Percentiles rank a stretch among this genome's conserved stretches.
Conservation (phyloP, 2,113 vertebrate species). For the Nycticryphes semicollaris region DNA sequence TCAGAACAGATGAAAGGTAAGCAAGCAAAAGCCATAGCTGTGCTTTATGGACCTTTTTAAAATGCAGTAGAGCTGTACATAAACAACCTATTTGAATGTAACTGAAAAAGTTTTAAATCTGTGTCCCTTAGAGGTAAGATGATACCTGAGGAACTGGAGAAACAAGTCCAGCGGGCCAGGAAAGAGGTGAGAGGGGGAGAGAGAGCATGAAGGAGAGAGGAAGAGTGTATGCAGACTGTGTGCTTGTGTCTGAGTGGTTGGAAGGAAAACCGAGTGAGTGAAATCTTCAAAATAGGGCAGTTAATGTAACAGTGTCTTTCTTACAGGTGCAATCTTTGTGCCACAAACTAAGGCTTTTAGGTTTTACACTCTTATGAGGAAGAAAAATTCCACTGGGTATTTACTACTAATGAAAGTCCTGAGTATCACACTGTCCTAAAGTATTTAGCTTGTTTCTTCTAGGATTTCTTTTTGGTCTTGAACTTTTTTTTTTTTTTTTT, state of each 20-base stretch:
- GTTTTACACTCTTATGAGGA: not conserved
- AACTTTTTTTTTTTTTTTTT: not conserved
- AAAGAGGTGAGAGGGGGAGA: slow-evolving; percentile 78
- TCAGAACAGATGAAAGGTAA: slow-evolving; percentile 85
- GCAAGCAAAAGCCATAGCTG: not conserved
- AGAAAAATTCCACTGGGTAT: not conserved
- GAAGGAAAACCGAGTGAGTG: not conserved
- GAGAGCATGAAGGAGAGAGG: not conserved
- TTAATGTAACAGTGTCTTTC: not conserved
- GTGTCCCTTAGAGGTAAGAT: slow-evolving; percentile 84
- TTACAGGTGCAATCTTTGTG: not conserved
- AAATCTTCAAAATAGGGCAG: not conserved
- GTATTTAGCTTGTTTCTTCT: not conserved
- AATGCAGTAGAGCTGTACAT: slow-evolving; percentile 32
- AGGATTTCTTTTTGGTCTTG: slow-evolving; percentile 13
- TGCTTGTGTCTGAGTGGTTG: not conserved
- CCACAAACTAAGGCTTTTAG: not conserved
- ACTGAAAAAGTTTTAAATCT: slow-evolving; percentile 73
- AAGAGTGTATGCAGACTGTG: not conserved
- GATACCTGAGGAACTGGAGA: slow-evolving; percentile 86
- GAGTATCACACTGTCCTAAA: not conserved
- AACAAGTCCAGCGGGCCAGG: slow-evolving; percentile 75
- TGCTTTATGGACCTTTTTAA: not conserved
- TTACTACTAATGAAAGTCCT: not conserved
- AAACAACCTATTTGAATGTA: slow-evolving; percentile 44